Base-by-base conservation (phyloP, 2,113 vertebrate genomes). In the Delphinus delphis region DNA sequence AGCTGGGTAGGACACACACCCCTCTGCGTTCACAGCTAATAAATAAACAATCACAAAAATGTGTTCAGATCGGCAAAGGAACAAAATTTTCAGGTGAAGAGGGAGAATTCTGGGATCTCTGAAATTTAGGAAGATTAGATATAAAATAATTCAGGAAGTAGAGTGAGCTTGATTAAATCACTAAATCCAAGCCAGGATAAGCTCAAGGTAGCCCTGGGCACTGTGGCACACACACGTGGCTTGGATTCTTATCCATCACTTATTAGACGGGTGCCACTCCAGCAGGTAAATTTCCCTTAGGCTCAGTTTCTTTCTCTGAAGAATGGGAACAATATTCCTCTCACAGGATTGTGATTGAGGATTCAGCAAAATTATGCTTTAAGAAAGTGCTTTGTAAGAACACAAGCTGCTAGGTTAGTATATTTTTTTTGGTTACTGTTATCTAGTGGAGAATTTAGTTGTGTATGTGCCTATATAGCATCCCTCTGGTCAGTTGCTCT, bases 351-450 rank as follows among this genome's bases (percentile, higher is more conserved):
- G 15, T 81, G 21, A 33, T 28, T 4, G n/a, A 76, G 55, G 33
- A n/a, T 15, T 81, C 18, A 33, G 33, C 82, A 36, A 95, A 90
- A 31, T 20, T 74, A 83, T 28, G 80, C 55, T 70, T 79, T 73
- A 25, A 60, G 88, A 73, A 76, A 55, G 31, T 81, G 25, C 67
- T 88, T 86, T 82, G 25, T 93, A 86, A 94, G 58, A 96, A 60
- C 41, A 73, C 8, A 18, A 28, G 25, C 41, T 21, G n/a, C 33
- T 63, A 33, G 7, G 67, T 41, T 77, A 62, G 17, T 80, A 12
- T 60, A 55, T 76, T 60, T 79, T 73, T 83, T 76, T 50, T 17
- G 18, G 26, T 53, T 71, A 28, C n/a, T 58, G 4, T 63, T 77
- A 20, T 25, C 67, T 73, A 33, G 3, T 25, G 33, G 18, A 62